Evolutionary conservation across 2,113 vertebrate genomes (phyloP).

Genomic region (Cacatua alba): DNA sequence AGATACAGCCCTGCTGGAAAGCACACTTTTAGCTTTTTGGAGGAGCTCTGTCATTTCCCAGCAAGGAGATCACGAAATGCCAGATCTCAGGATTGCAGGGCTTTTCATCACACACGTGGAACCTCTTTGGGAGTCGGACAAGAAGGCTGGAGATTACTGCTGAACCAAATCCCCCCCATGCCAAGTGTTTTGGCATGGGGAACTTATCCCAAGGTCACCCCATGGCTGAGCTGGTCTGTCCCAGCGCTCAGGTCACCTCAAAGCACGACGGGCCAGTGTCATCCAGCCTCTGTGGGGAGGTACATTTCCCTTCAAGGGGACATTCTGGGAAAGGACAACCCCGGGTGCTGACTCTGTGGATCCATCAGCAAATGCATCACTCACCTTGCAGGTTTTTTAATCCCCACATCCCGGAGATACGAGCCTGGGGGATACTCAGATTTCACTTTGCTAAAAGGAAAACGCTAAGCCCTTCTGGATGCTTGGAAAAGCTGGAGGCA

Average conservation of each 20-base stretch:
- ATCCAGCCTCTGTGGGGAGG: not conserved
- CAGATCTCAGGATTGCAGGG: not conserved
- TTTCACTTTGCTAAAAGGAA: conserved; percentile 21
- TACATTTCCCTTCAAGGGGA: not conserved
- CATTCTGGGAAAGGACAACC: not conserved
- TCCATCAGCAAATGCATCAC: not conserved
- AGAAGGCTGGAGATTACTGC: not conserved
- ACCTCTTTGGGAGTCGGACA: not conserved
- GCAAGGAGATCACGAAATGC: not conserved
- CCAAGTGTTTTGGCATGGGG: not conserved
- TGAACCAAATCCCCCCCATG: not conserved
- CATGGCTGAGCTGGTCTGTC: not conserved
- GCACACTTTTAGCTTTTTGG: not conserved
- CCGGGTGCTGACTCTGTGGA: not conserved
- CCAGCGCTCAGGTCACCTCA: not conserved
- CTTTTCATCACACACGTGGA: not conserved
- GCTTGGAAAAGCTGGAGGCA: not conserved
- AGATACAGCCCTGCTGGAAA: not conserved
- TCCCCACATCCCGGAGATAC: not conserved
- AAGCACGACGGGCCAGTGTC: accelerated
- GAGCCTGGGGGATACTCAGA: not conserved
- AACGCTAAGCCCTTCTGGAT: not conserved
- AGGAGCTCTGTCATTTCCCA: not conserved
- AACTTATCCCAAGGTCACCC: not conserved
- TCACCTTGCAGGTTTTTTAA: not conserved